Base-by-base conservation (phyloP, 2,797 vertebrate genomes). In the Phataginus tricuspis region DNA sequence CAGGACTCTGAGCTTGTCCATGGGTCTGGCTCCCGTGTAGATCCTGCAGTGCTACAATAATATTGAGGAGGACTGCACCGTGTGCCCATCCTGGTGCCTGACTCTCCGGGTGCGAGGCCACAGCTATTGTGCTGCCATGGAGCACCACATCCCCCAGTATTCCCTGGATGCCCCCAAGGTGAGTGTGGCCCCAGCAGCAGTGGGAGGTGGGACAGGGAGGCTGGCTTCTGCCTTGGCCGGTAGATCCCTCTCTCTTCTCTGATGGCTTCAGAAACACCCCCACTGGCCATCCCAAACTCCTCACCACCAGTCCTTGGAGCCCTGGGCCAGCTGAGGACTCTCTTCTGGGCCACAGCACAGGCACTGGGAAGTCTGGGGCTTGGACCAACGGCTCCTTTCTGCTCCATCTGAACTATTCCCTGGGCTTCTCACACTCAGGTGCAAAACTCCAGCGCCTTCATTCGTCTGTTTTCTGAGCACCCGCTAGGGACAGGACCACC, bases 31-130 rank as follows among this genome's bases (percentile, higher is more conserved):
- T n/a, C 49, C 31, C 64, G 78, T 77, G 19, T 95, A 99, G 99
- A 98, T 99, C 39, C 97, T 99, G 96, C 98, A 97, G 95, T 98
- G 98, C 83, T 98, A 98, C 95, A 97, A 39, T 39, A 98, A 98
- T n/a, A 96, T 98, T 14, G 98, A 99, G 29, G 98, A 98, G 42
- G 98, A 99, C n/a, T 97, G 78, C 83, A 98, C 99, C 19, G 91
- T 99, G 84, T 99, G 98, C 86, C 99, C 98, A 0, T 99, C 99
- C 0, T 99, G 99, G 99, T 99, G 99, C 96, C 98, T 99, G 97
- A 99, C 98, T 4, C 97, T 99, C 94, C 99, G 98, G 89, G 99
- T 99, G 31, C 98, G 97, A 63, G 99, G 99, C 0, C 99, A 99
- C 96, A 99, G 99, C 0, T 99, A 99, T 87, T 91, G 98, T 93